Conservation (phyloP, 2,888 invertebrate species). For the Pristionchus exspectatus region DNA sequence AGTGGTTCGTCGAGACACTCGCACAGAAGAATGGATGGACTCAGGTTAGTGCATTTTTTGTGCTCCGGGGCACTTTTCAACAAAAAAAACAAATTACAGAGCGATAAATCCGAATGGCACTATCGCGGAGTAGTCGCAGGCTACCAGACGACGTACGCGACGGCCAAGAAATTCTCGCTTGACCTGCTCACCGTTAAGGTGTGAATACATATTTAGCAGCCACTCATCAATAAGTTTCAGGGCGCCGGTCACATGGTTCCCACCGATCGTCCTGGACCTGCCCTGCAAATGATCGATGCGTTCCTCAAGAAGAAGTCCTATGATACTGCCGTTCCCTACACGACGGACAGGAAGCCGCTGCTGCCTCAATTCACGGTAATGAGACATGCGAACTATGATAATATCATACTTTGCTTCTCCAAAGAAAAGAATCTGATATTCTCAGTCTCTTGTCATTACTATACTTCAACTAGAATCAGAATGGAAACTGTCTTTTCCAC, state of each 20-base stretch:
- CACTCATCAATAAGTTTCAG: constrained; percentile 40
- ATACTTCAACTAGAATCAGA: too few species aligned
- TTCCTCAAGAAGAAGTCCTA: constrained; percentile 79
- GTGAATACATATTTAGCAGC: background rate
- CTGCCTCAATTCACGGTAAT: constrained; percentile 66
- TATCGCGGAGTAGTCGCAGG: background rate
- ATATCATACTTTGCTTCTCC: too few species aligned
- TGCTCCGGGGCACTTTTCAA: too few species aligned
- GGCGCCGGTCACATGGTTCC: constrained; percentile 89
- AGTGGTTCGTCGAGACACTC: constrained; percentile 56
- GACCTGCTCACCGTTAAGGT: constrained; percentile 70
- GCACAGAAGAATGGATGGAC: background rate
- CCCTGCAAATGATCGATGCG: constrained; percentile 86
- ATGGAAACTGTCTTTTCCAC: too few species aligned
- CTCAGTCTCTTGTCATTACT: background rate
- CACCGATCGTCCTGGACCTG: constrained; percentile 88
- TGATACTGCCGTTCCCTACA: constrained; percentile 61
- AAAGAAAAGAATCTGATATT: too few species aligned
- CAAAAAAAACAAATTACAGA: background rate
- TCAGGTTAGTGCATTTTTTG: background rate
- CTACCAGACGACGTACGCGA: constrained; percentile 56
- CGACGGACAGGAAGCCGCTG: constrained; percentile 65
- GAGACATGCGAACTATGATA: too few species aligned
- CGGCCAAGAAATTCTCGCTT: constrained; percentile 57
- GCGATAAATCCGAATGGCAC: background rate